Evolutionary conservation across 2,888 invertebrate species (phyloP), one percentile per base, ranked within the genome.

Genomic region (Aphidius colemani): DNA sequence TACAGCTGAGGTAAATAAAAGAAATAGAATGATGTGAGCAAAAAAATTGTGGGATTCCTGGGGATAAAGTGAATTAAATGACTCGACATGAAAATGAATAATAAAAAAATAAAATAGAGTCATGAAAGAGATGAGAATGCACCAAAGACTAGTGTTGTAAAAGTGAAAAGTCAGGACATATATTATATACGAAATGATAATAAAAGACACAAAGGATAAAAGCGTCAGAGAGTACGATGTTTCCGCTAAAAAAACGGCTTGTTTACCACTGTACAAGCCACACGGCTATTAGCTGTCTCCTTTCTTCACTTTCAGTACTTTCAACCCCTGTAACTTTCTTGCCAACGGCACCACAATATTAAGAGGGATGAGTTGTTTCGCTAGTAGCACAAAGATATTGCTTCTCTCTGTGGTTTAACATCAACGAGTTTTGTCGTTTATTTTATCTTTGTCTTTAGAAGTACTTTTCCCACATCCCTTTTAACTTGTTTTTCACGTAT

Each of bases 371-470:
- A 45, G 41, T 60, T 48, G n/a, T 71, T 64, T 3, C 30, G 5
- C 30, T 30, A 30, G 30, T 30, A 5, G 30, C 70, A 61, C 66
- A 69, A 71, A 76, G 78, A 78, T 78, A 78, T 78, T 77, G 76
- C 78, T 75, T 75, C 73, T 72, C 76, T 78, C 75, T 78, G 73
- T 74, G 70, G 70, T 61, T 69, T 64, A 68, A 66, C 53, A 55
- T 13, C 43, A 13, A 45, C 70, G 69, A 69, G 75, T 78, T 78
- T 78, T 73, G 74, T 75, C 73, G 74, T 73, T 76, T 78, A 79
- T 78, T 79, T 78, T 78, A 76, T 78, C 78, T 78, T 74, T 70
- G 73, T 72, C 75, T 70, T 71, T 59, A 18, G 50, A 53, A 58
- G 62, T 58, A 50, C 67, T 67, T 68, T 62, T 67, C 63, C 46